A percentile compares a stretch with the other conserved stretches of the same genome.
phyloP scores from a whole-genome alignment of 2,113 vertebrate species.

The Euleptes europaea region DNA sequence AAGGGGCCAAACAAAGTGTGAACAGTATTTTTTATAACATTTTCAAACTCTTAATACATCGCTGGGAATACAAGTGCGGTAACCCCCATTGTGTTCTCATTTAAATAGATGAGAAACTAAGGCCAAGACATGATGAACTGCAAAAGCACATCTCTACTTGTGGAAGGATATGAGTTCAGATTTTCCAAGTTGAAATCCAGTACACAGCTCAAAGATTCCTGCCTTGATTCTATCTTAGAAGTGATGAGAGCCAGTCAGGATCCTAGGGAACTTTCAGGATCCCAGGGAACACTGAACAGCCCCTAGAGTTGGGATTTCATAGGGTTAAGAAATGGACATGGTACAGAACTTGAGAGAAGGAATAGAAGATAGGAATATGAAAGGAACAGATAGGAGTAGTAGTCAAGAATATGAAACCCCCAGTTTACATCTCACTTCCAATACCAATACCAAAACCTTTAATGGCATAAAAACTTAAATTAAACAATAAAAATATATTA shows the following conservation, averaged over 20 bases:
- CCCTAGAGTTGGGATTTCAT: neutral
- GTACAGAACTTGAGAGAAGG: neutral
- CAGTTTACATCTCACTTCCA: too few species aligned
- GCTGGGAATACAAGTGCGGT: too few species aligned
- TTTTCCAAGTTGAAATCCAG: neutral
- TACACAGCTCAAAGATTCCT: neutral
- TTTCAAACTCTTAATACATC: too few species aligned
- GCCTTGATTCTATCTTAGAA: neutral
- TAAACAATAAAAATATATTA: too few species aligned
- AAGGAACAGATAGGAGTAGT: neutral
- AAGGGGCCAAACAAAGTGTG: too few species aligned
- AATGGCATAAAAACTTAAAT: too few species aligned
- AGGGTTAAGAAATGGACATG: neutral
- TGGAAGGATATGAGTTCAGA: neutral
- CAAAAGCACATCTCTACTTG: neutral
- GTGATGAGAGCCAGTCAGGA: neutral
- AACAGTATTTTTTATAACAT: too few species aligned
- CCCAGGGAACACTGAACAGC: neutral
- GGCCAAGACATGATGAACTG: neutral
- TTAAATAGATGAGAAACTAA: neutral
- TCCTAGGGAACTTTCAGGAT: neutral
- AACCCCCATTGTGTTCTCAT: neutral
- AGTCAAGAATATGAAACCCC: neutral
- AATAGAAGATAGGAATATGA: too few species aligned
- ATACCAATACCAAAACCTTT: too few species aligned